A percentile compares a stretch with the other conserved stretches of the same genome.
Conservation (phyloP, 2,888 invertebrate genomes). For the Timema podura region DNA sequence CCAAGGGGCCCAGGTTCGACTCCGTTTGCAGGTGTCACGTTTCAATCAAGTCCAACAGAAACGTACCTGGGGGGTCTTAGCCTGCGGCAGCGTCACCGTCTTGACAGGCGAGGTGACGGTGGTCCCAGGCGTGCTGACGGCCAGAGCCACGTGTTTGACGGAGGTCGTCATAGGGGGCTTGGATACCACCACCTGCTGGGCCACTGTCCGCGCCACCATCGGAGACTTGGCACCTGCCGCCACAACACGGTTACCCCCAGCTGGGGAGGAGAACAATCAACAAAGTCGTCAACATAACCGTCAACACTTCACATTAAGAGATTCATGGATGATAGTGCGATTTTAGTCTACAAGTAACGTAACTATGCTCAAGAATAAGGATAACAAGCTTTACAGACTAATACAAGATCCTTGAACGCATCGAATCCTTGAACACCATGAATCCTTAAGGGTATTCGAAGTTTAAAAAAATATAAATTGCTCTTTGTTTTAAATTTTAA, state of each 20-base stretch:
- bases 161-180: not conserved
- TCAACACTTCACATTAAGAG: too few relatives aligned
- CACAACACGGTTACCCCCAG: constrained; percentile 19
- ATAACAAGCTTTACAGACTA: too few relatives aligned
- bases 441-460: too few relatives aligned
- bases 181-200: constrained; percentile 12
- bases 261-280: constrained; percentile 12
- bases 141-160: not conserved
- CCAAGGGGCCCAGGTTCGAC: too few relatives aligned
- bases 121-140: constrained; percentile 14
- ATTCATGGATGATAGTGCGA: not conserved
- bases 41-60: too few relatives aligned
- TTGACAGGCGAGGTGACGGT: constrained; percentile 31
- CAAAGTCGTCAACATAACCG: not conserved
- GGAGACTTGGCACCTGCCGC: constrained; percentile 24
- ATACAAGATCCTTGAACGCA: too few relatives aligned
- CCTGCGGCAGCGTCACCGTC: constrained; percentile 26
- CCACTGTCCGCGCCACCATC: constrained; percentile 32
- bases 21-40: too few relatives aligned
- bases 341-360: not conserved
- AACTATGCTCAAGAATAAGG: not conserved
- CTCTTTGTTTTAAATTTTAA: too few relatives aligned
- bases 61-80: constrained; percentile 21
- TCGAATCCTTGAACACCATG: too few relatives aligned
- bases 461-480: too few relatives aligned